Conservation (phyloP, 2,113 vertebrate species). For the Terrapene triunguis region DNA sequence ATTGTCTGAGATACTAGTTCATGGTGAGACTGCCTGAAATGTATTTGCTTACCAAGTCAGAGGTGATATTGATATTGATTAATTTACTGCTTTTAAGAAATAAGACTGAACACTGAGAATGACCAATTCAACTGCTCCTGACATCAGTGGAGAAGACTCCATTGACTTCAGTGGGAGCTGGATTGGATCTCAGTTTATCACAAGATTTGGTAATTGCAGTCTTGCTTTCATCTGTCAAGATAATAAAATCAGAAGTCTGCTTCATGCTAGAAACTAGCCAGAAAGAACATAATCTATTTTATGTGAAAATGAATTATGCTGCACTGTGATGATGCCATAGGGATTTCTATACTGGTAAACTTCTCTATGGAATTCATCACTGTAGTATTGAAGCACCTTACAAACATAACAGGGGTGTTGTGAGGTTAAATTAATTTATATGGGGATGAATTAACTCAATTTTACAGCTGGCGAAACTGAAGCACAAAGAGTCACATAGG, state of each 20-base stretch:
- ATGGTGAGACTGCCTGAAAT: neutral
- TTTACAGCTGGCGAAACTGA: neutral
- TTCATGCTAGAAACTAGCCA: neutral
- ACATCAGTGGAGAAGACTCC: neutral
- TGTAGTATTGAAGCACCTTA: neutral
- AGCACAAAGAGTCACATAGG: neutral
- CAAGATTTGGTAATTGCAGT: neutral
- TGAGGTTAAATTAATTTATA: neutral
- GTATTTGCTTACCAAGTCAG: neutral
- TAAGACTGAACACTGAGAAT: neutral
- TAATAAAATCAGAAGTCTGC: neutral
- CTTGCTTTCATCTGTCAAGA: slow-evolving; percentile 9
- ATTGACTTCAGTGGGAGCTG: neutral
- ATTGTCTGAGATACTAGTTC: neutral
- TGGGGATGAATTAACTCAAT: slow-evolving; percentile 36
- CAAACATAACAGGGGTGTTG: neutral
- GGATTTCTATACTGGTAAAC: neutral
- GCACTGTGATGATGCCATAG: neutral
- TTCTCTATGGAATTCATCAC: neutral
- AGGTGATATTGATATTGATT: neutral
- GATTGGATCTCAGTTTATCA: neutral
- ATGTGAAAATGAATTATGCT: neutral
- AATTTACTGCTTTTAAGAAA: neutral
- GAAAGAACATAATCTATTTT: neutral
- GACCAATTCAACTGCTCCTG: neutral